A percentile compares a stretch with the other conserved stretches of the same genome.
Conservation (phyloP, 1,140 invertebrate species). For the Drosophila tropicalis region DNA sequence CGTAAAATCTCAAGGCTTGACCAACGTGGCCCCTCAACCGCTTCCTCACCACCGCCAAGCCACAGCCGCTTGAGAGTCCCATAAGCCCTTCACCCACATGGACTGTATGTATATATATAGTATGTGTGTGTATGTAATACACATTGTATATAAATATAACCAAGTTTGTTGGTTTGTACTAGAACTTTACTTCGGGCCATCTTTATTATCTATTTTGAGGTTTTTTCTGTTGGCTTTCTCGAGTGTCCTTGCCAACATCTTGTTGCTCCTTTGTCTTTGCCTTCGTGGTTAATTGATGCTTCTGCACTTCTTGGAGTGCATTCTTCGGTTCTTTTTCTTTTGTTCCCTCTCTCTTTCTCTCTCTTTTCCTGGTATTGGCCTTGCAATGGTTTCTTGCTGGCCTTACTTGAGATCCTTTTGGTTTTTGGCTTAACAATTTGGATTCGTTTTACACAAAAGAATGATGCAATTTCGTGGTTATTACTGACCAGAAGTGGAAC, state of each 20-base stretch:
- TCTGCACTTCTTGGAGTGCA: conserved; percentile 29
- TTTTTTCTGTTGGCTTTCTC: conserved; percentile 18
- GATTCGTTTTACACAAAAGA: conserved; percentile 2
- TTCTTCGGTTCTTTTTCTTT: conserved; percentile 7
- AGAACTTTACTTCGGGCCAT: conserved; percentile 1
- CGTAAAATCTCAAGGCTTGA: conserved; percentile 78
- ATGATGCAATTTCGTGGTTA: conserved; percentile 1
- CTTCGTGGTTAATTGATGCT: conserved; percentile 19
- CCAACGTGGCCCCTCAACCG: conserved; percentile 45
- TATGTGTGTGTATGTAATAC: background rate
- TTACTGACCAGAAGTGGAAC: background rate
- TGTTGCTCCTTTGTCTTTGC: conserved; percentile 2
- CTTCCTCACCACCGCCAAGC: conserved; percentile 23
- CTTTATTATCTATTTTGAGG: conserved; percentile 27
- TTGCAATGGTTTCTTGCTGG: conserved; percentile 4
- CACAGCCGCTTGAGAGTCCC: background rate
- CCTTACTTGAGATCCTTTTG: background rate
- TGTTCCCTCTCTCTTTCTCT: background rate
- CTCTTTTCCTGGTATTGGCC: conserved; percentile 3
- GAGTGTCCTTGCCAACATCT: conserved; percentile 18
- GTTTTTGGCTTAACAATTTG: background rate
- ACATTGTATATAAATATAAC: conserved; percentile 2
- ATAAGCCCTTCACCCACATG: conserved; percentile 22
- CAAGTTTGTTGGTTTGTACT: background rate
- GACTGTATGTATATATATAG: conserved; percentile 21